Evolutionary conservation across 1,140 invertebrate species (phyloP), one percentile per base, ranked within the genome.

Genomic region (Philopotamus ludificatus): DNA sequence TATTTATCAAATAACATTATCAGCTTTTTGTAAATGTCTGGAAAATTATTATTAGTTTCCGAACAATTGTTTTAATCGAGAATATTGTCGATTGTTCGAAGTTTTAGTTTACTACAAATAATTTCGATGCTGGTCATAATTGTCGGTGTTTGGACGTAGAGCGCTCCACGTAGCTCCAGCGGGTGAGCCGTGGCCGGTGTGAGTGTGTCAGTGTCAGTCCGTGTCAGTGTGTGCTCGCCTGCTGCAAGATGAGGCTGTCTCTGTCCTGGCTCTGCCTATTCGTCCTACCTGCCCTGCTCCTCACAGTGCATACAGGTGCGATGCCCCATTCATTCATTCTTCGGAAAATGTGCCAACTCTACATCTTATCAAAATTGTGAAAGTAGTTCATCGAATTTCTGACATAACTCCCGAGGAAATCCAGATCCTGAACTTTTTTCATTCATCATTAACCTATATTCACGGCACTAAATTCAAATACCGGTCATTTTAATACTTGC

Each of bases 261-360:
- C 21, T 41, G 4, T 15, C 47, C 16, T 18, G 39, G 3, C 10
- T 86, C 41, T 72, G 79, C 25, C 72, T 85, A 10, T 59, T 84
- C 26, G 73, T 80, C 44, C 65, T 85, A 58, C 81, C 82, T 65
- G 77, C 81, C n/a, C 73, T 85, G 50, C 76, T 83, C 45, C 76
- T 84, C 21, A 80, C 77, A 4, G 71, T 77, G 2, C 76, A 79
- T 67, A 74, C 71, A 73, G 82, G 83, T 85, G 81, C 77, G 73
- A 53, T 9, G 1, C 44, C 18, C 3, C 28, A 39, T 25, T 4
- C 53, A 39, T 44, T 28, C 51, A 28, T 26, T 28, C 16, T 47
- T 51, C 4, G 7, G 44, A 7, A 8, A 18, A 47, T 16, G 44
- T 9, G 18, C 7, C 16, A 8, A 18, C 18, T 8, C 44, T 7